Base-by-base conservation (phyloP, 2,888 invertebrate species). In the Scaptomyza caliginosa region DNA sequence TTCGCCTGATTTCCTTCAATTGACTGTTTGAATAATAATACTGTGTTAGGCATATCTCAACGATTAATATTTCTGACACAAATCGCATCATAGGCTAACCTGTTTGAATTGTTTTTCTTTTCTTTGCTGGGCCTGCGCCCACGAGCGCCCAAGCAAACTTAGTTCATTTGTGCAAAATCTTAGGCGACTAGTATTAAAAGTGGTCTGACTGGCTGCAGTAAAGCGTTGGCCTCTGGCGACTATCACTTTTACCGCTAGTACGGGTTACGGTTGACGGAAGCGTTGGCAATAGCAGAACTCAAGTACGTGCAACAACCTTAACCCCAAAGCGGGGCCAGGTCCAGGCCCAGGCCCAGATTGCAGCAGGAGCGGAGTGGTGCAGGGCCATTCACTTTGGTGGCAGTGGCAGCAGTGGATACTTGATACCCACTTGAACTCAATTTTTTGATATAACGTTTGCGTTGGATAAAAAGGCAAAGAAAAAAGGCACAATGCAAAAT, bases 281-380 rank as follows among this genome's bases (percentile, higher is more conserved):
- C 72, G 58, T 60, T 59, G 36, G 75, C 63, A 77, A 63, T 56
- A 34, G 77, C 67, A 80, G 78, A 84, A 81, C 84, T 74, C 77
- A 80, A 80, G 84, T 83, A 80, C 84, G 78, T 78, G 70, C 64
- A 69, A 75, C 86, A 86, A 84, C 86, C 86, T 84, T 86, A 84
- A 86, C 86, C 86, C 74, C 77, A 83, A 78, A 84, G 77, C 73
- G 23, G 34, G 52, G 26, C 23, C 26, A 43, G 60, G 17, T 13
- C 52, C 46, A 43, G 60, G 17, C 32, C 52, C 46, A 60, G 26
- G 7, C 19, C 34, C 30, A 57, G 52, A 65, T 51, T 56, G 55
- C 43, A 43, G 28, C 62, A 49, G 46, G 24, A 43, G 48, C 4
- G 6, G 10, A n/a, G 19, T 5, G 2, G 2, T 2, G 24, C 50